phyloP scores from a whole-genome alignment of 1,140 invertebrate species.

The Apis dorsata region DNA sequence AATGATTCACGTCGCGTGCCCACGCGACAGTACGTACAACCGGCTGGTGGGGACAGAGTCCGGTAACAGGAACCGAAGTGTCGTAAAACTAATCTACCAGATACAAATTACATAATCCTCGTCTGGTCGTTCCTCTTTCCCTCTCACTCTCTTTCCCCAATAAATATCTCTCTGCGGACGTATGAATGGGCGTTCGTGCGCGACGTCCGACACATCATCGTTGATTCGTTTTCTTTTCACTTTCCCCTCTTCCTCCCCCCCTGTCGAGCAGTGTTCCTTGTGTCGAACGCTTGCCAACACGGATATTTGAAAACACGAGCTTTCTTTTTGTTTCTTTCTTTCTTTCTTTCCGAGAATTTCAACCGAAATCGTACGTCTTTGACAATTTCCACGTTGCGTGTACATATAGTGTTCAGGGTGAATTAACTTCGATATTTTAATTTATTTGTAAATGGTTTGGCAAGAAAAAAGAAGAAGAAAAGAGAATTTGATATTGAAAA shows the following conservation, averaged over 20 bases:
- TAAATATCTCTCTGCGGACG: conserved; percentile 34
- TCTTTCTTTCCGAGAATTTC: not conserved
- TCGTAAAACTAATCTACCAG: conserved; percentile 66
- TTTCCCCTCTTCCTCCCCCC: not conserved
- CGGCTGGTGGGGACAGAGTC: not conserved
- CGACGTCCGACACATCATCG: conserved; percentile 9
- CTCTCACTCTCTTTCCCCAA: conserved; percentile 14
- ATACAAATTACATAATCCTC: conserved; percentile 69
- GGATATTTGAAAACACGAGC: not conserved
- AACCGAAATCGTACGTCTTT: not conserved
- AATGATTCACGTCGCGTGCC: conserved; percentile 61
- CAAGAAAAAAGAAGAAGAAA: too few species aligned
- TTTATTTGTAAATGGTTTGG: too few species aligned
- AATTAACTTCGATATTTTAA: too few species aligned
- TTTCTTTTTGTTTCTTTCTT: not conserved
- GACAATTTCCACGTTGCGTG: not conserved
- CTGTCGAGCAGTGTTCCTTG: not conserved
- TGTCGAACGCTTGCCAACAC: not conserved
- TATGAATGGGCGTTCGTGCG: conserved; percentile 28
- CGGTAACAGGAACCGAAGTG: conserved; percentile 52
- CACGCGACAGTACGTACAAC: conserved; percentile 26
- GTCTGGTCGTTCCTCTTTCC: conserved; percentile 36
- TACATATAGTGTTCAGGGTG: too few species aligned
- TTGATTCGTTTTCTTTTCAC: conserved; percentile 10
- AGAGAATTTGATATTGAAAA: too few species aligned